Evolutionary conservation across 2,888 invertebrate genomes (phyloP).

Genomic region (Mesorhabditis sp.): DNA sequence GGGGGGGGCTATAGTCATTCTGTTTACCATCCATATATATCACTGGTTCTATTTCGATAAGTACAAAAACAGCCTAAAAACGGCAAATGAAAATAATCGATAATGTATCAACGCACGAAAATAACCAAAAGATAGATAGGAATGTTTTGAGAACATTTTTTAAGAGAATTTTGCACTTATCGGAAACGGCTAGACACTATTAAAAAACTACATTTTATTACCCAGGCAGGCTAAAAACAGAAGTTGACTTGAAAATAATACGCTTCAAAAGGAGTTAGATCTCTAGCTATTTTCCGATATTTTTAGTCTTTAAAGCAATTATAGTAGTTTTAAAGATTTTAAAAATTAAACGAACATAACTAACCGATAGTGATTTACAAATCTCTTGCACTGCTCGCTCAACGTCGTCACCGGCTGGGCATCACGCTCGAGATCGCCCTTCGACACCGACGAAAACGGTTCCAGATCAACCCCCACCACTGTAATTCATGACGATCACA

Average conservation of each 20-base stretch:
- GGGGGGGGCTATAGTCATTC: too few relatives aligned
- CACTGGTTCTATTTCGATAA: too few relatives aligned
- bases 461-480: slow-evolving; percentile 33
- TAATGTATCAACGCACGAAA: neutral
- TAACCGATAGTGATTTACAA: slow-evolving; percentile 42
- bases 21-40: too few relatives aligned
- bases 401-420: slow-evolving; percentile 44
- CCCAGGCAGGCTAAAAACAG: neutral
- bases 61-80: too few relatives aligned
- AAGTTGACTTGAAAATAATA: too few relatives aligned
- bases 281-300: too few relatives aligned
- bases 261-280: too few relatives aligned
- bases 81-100: neutral
- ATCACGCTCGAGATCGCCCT: slow-evolving; percentile 43
- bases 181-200: neutral
- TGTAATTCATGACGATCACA: too few relatives aligned
- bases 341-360: neutral
- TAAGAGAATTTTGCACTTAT: neutral
- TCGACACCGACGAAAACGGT: slow-evolving; percentile 39
- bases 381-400: slow-evolving; percentile 44
- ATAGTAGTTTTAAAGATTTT: too few relatives aligned
- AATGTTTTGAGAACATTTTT: neutral
- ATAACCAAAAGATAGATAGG: neutral
- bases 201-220: neutral
- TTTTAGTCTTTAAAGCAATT: too few relatives aligned